Evolutionary conservation across 1,140 invertebrate species (phyloP).

Genomic region (Zaprionus ornatus): DNA sequence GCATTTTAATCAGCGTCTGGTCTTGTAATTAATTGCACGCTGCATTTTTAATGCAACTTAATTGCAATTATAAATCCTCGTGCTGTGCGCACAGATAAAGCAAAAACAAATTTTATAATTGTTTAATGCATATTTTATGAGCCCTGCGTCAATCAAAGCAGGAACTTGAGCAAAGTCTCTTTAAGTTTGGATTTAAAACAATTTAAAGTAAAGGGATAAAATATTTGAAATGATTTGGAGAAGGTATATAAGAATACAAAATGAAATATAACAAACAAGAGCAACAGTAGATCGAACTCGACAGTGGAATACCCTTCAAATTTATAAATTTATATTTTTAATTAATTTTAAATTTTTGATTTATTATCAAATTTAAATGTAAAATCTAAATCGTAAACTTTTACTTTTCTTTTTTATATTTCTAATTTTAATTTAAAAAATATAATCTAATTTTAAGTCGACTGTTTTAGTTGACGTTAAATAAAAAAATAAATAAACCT

Average conservation of each 20-base stretch:
- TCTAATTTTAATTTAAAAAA: too few species aligned
- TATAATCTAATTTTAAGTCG: too few species aligned
- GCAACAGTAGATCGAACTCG: too few species aligned
- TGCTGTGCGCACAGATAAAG: neutral
- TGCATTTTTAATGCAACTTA: constrained; percentile 39
- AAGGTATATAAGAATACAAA: neutral
- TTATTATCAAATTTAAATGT: too few species aligned
- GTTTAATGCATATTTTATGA: constrained; percentile 44
- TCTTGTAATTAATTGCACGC: constrained; percentile 41
- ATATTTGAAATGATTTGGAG: neutral
- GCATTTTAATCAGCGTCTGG: constrained; percentile 36
- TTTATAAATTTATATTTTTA: too few species aligned
- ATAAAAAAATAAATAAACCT: too few species aligned
- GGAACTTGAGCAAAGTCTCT: neutral
- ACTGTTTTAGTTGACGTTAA: too few species aligned
- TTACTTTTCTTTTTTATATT: too few species aligned
- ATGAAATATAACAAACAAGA: neutral
- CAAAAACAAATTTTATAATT: constrained; percentile 30
- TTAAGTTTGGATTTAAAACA: neutral
- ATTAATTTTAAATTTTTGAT: too few species aligned
- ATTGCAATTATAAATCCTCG: constrained; percentile 36
- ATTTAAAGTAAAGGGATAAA: neutral
- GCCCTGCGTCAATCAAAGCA: neutral
- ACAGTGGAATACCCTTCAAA: too few species aligned
- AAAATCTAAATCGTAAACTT: too few species aligned